Percentiles rank a stretch among this genome's conserved stretches.
Conservation (phyloP, 2,888 invertebrate species). For the Meiosimyza decipiens region DNA sequence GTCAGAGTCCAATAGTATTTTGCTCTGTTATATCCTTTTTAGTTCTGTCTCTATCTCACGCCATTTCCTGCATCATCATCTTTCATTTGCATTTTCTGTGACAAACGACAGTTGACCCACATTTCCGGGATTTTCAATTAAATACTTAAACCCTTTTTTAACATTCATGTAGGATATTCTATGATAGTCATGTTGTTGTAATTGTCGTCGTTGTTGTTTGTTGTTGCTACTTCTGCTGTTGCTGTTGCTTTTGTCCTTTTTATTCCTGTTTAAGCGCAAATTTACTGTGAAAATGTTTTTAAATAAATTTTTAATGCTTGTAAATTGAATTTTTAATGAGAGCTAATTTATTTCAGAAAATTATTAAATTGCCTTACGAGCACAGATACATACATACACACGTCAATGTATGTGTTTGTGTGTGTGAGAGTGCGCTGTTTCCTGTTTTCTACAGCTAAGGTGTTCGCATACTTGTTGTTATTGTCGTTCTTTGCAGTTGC, state of each 20-base stretch:
- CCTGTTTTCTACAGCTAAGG: too few species aligned
- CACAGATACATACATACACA: too few species aligned
- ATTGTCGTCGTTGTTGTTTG: too few species aligned
- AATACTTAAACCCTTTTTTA: conserved; percentile 11
- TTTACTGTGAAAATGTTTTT: background rate
- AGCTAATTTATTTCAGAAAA: background rate
- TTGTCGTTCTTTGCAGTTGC: too few species aligned
- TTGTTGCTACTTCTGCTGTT: too few species aligned
- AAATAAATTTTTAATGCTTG: conserved; percentile 3
- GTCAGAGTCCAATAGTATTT: too few species aligned
- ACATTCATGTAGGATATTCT: background rate
- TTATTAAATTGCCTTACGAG: background rate
- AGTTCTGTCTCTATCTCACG: too few species aligned
- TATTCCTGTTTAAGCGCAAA: background rate
- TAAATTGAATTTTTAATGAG: background rate
- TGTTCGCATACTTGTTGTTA: too few species aligned
- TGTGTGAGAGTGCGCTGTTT: too few species aligned
- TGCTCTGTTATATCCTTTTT: too few species aligned
- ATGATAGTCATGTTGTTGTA: too few species aligned
- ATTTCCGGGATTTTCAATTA: conserved; percentile 27
- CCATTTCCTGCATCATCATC: background rate
- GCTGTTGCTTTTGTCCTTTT: background rate
- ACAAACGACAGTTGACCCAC: conserved; percentile 9
- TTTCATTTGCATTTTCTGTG: conserved; percentile 22
- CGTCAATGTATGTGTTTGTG: too few species aligned